Evolutionary conservation across 1,140 invertebrate species (phyloP).

Genomic region (Drosophila obscura): DNA sequence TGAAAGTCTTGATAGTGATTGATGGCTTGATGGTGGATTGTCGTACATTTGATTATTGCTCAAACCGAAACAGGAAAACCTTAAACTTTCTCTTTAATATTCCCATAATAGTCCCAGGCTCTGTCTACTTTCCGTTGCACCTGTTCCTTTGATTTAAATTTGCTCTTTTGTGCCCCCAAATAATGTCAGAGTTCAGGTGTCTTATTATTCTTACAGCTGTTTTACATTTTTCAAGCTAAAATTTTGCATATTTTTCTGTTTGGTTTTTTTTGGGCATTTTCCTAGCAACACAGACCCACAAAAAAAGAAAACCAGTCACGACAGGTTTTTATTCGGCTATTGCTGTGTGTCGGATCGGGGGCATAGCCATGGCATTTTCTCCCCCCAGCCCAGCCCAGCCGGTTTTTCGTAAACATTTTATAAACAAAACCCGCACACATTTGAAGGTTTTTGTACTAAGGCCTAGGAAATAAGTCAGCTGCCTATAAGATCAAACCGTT

Average conservation of each 20-base stretch:
- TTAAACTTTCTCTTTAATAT: too few species aligned
- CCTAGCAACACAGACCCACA: too few species aligned
- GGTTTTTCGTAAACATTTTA: slow-evolving; percentile 24
- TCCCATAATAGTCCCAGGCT: too few species aligned
- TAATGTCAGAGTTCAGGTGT: slow-evolving; percentile 52
- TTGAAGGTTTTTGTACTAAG: slow-evolving; percentile 6
- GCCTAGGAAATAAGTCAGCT: too few species aligned
- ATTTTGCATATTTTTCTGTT: slow-evolving; percentile 5
- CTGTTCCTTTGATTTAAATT: slow-evolving; percentile 21
- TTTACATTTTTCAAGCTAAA: slow-evolving; percentile 15
- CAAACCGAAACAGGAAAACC: too few species aligned
- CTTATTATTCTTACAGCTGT: slow-evolving; percentile 15
- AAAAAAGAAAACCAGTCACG: slow-evolving; percentile 19
- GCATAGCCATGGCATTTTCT: slow-evolving; percentile 20
- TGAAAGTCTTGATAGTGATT: too few species aligned
- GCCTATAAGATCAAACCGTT: too few species aligned
- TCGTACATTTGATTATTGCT: too few species aligned
- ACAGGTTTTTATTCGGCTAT: background rate
- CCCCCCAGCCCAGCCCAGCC: background rate
- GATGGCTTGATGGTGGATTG: too few species aligned
- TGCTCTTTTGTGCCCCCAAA: slow-evolving; percentile 11
- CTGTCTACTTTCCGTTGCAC: background rate
- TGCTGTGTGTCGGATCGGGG: background rate
- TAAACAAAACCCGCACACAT: slow-evolving; percentile 9
- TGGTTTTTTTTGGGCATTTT: slow-evolving; percentile 1